Conservation (phyloP, 1,140 invertebrate genomes). For the Ips typographus region DNA sequence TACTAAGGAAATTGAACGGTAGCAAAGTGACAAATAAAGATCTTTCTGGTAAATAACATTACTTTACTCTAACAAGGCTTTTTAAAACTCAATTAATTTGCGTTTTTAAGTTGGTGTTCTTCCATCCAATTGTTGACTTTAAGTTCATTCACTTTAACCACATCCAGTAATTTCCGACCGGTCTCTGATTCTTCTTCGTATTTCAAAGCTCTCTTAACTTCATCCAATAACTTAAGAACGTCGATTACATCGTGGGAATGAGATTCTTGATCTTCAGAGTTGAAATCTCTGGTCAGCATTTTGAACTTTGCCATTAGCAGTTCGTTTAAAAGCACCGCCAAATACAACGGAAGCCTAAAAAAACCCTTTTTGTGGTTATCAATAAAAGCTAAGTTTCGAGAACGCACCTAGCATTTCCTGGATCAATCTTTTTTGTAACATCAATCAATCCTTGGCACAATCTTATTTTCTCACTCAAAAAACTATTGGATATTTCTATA, state of each 20-base stretch:
- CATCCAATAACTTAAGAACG: conserved; percentile 17
- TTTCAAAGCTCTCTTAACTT: conserved; percentile 16
- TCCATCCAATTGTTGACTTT: background rate
- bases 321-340: conserved; percentile 35
- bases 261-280: conserved; percentile 10
- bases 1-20: too few species aligned
- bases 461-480: conserved; percentile 62
- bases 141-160: conserved; percentile 4
- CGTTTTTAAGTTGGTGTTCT: background rate
- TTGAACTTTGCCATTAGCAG: conserved; percentile 25
- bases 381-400: background rate
- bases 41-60: too few species aligned
- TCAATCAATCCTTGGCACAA: conserved; percentile 67
- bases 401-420: conserved; percentile 57
- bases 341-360: conserved; percentile 34
- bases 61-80: too few species aligned
- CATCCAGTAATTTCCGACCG: conserved; percentile 29
- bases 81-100: too few species aligned
- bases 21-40: too few species aligned
- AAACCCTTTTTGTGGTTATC: background rate
- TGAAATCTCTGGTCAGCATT: conserved; percentile 26
- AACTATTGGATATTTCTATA: conserved; percentile 47
- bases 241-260: conserved; percentile 18
- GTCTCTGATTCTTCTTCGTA: conserved; percentile 21
- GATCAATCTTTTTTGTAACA: conserved; percentile 67